Conservation (phyloP, 1,140 invertebrate species). For the Neelides sp. region DNA sequence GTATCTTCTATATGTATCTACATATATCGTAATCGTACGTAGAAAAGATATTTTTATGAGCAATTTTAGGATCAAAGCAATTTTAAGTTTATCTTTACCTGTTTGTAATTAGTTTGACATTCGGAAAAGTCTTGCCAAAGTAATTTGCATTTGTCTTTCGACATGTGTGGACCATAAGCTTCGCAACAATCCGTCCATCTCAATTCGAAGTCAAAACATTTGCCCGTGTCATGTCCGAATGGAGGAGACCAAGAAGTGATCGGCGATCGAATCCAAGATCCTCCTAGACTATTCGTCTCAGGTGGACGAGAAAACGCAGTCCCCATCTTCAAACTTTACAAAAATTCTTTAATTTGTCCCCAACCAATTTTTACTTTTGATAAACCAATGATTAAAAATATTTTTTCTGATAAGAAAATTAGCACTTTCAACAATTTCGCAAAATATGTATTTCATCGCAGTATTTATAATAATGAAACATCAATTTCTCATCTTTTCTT, state of each 20-base stretch:
- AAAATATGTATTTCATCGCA: too few relatives aligned
- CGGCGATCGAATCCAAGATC: constrained; percentile 14
- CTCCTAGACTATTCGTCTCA: background rate
- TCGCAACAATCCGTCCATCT: constrained; percentile 21
- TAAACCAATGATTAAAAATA: background rate
- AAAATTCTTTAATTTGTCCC: too few relatives aligned
- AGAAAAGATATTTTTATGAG: background rate
- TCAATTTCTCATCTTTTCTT: too few relatives aligned
- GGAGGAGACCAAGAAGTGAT: constrained; percentile 5
- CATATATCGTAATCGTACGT: too few relatives aligned
- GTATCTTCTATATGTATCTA: too few relatives aligned
- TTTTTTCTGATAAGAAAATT: background rate
- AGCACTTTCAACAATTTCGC: background rate
- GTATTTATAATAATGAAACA: too few relatives aligned
- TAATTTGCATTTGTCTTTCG: constrained; percentile 13
- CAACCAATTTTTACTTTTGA: background rate
- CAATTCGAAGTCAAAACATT: constrained; percentile 18
- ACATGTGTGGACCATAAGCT: constrained; percentile 7
- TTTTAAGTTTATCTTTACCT: constrained; percentile 11
- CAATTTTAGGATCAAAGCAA: background rate
- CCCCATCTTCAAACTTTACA: constrained; percentile 20
- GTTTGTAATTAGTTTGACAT: constrained; percentile 14
- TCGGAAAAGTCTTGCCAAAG: constrained; percentile 21
- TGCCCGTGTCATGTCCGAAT: constrained; percentile 1
- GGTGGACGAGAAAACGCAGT: background rate